A percentile compares a stretch with the other conserved stretches of the same genome.
phyloP scores from a whole-genome alignment of 1,140 invertebrate genomes.

The Calephelis virginiensis region DNA sequence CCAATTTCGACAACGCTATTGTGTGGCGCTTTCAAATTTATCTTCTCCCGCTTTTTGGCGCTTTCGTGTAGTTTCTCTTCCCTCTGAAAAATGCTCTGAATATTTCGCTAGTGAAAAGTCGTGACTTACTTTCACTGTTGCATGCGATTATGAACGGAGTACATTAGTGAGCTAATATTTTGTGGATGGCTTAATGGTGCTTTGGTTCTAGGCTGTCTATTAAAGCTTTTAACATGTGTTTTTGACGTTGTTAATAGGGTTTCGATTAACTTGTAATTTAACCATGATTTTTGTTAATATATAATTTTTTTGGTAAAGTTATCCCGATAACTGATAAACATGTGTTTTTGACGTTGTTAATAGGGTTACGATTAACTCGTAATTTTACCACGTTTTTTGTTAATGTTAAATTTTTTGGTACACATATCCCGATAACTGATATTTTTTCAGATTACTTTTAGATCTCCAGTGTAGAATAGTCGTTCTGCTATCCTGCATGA shows the following conservation, averaged over 20 bases:
- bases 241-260: neutral
- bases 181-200: neutral
- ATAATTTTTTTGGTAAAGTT: too few species aligned
- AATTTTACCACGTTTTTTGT: too few species aligned
- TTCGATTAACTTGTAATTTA: neutral
- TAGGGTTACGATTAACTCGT: neutral
- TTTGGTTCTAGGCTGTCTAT: neutral
- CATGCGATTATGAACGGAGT: conserved; percentile 35
- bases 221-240: neutral
- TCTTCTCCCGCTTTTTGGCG: conserved; percentile 62
- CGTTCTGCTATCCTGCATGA: too few species aligned
- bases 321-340: too few species aligned
- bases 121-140: conserved; percentile 68
- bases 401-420: too few species aligned
- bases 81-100: conserved; percentile 71
- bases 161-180: conserved; percentile 10
- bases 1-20: conserved; percentile 78
- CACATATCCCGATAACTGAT: too few species aligned
- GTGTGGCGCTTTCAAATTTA: conserved; percentile 77
- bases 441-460: too few species aligned
- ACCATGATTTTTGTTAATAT: too few species aligned
- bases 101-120: conserved; percentile 52
- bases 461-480: too few species aligned
- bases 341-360: neutral
- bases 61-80: conserved; percentile 71